A percentile compares a stretch with the other conserved stretches of the same genome.
phyloP scores from a whole-genome alignment of 2,888 invertebrate species.

The Drosophila lacicola region DNA sequence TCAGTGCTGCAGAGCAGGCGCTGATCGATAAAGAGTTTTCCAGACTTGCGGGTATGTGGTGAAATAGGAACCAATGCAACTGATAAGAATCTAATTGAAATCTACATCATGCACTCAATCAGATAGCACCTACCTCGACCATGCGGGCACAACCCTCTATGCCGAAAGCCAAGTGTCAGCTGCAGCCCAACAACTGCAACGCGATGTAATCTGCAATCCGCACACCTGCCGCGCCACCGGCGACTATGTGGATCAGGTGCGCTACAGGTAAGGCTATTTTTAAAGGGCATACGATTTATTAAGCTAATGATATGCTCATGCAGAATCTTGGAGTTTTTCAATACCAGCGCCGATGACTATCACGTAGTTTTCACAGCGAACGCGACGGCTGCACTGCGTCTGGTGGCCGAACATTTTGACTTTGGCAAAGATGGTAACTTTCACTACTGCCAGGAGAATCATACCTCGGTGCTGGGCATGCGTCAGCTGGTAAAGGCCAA shows the following conservation, averaged over 20 bases:
- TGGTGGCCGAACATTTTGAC: slow-evolving; percentile 92
- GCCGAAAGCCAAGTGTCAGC: slow-evolving; percentile 90
- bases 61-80: slow-evolving; percentile 26
- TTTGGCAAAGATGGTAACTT: slow-evolving; percentile 87
- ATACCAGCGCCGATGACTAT: slow-evolving; percentile 92
- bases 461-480: slow-evolving; percentile 98
- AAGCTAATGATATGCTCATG: too few species aligned
- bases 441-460: slow-evolving; percentile 94
- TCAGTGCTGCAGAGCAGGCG: slow-evolving; percentile 56
- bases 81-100: slow-evolving; percentile 40
- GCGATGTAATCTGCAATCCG: slow-evolving; percentile 95
- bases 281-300: background rate
- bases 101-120: slow-evolving; percentile 69
- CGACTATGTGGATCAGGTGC: slow-evolving; percentile 93
- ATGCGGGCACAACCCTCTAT: slow-evolving; percentile 94
- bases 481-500: slow-evolving; percentile 90
- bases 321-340: slow-evolving; percentile 93
- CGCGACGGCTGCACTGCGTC: slow-evolving; percentile 94
- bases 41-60: slow-evolving; percentile 67
- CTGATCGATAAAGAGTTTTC: slow-evolving; percentile 71
- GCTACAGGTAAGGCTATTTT: slow-evolving; percentile 87
- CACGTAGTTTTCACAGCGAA: slow-evolving; percentile 97
- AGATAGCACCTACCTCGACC: slow-evolving; percentile 93
- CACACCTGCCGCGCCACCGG: slow-evolving; percentile 94
- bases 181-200: slow-evolving; percentile 88